phyloP scores from a whole-genome alignment of 1,140 invertebrate genomes.

The Dinothrombium tinctorium region DNA sequence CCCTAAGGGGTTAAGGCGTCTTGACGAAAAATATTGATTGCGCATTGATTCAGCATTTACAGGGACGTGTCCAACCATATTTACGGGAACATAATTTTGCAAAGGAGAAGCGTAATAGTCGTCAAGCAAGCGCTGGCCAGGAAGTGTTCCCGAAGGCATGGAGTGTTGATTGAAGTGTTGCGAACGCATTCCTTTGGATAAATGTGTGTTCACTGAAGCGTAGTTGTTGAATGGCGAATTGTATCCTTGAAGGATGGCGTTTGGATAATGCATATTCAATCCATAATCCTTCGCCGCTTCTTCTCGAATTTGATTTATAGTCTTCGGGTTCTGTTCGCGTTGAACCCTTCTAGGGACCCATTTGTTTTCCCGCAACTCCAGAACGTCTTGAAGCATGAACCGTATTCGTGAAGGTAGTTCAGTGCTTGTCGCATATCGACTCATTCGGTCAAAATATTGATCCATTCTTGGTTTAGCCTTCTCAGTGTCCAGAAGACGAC shows the following conservation, averaged over 20 bases:
- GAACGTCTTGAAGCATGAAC: conserved; percentile 84
- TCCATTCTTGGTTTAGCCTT: conserved; percentile 49
- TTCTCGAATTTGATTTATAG: conserved; percentile 25
- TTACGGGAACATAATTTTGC: too few species aligned
- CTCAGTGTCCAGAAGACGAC: conserved; percentile 79
- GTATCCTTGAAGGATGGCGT: neutral
- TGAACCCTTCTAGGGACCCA: conserved; percentile 23
- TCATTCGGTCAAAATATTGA: conserved; percentile 88
- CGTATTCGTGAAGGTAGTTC: conserved; percentile 78
- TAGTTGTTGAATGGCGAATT: neutral
- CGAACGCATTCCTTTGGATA: too few species aligned
- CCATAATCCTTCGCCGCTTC: conserved; percentile 21
- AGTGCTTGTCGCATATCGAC: conserved; percentile 43
- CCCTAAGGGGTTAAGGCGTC: too few species aligned
- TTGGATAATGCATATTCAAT: neutral
- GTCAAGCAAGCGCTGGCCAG: conserved; percentile 4
- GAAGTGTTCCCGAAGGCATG: neutral
- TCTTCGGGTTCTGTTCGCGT: conserved; percentile 22
- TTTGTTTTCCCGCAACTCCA: conserved; percentile 64
- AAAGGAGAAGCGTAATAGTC: neutral
- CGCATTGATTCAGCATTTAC: too few species aligned
- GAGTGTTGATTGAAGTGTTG: neutral
- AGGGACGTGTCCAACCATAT: too few species aligned
- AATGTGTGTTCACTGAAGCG: too few species aligned
- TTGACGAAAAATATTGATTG: too few species aligned